A percentile compares a stretch with the other conserved stretches of the same genome.
Evolutionary conservation across 2,888 invertebrate species (phyloP).

Genomic region (Panzeria rudis): DNA sequence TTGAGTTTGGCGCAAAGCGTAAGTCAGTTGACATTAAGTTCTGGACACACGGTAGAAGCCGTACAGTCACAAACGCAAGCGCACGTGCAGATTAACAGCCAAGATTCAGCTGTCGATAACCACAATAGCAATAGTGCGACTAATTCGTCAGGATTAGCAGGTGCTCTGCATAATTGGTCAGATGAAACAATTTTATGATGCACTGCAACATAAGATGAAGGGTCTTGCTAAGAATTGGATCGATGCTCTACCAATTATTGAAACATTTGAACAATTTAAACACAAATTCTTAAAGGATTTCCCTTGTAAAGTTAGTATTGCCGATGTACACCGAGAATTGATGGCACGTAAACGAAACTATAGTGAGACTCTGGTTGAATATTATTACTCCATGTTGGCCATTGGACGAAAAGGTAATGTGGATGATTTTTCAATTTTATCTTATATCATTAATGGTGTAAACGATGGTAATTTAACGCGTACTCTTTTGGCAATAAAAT

Average conservation of each 20-base stretch:
- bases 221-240: conserved; percentile 14
- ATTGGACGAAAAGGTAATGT: conserved; percentile 17
- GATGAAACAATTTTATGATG: conserved; percentile 30
- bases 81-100: background rate
- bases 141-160: background rate
- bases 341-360: background rate
- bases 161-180: conserved; percentile 10
- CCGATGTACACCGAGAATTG: conserved; percentile 17
- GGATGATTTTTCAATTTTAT: conserved; percentile 36
- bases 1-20: background rate
- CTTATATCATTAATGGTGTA: too few species aligned
- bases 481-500: too few species aligned
- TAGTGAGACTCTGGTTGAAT: background rate
- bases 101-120: background rate
- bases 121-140: too few species aligned
- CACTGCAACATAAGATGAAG: conserved; percentile 10
- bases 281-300: conserved; percentile 8
- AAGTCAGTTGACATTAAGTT: background rate
- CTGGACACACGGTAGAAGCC: background rate
- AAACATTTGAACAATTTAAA: conserved; percentile 10
- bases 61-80: background rate
- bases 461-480: too few species aligned
- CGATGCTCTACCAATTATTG: conserved; percentile 17
- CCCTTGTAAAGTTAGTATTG: conserved; percentile 18
- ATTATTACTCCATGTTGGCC: conserved; percentile 35